Evolutionary conservation across 1,140 invertebrate species (phyloP).

Genomic region (Meloidogyne floridensis): DNA sequence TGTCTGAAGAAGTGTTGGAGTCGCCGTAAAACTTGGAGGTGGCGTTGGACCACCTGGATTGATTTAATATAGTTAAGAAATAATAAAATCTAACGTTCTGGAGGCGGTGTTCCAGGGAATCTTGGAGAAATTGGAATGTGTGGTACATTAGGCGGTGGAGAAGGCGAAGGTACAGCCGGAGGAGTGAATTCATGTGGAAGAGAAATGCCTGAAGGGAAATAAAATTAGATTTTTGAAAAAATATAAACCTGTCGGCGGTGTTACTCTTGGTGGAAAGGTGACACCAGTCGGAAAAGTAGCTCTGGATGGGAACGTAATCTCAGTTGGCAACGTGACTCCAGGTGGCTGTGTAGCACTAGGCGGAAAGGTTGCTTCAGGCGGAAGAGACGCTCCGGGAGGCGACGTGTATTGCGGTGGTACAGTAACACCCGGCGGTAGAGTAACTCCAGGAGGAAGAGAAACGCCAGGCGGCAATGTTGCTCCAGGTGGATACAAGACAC

Average conservation of each 20-base stretch:
- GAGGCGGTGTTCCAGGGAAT: not conserved
- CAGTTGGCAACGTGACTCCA: not conserved
- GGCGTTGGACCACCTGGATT: conserved; percentile 10
- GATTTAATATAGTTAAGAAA: not conserved
- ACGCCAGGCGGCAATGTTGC: not conserved
- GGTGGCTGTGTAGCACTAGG: not conserved
- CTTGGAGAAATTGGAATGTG: conserved; percentile 24
- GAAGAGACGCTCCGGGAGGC: not conserved
- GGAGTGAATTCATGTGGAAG: not conserved
- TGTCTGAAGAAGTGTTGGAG: not conserved
- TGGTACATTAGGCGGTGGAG: conserved; percentile 14
- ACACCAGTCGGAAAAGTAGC: not conserved
- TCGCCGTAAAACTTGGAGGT: not conserved
- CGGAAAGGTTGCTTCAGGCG: not conserved
- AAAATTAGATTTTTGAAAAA: too few species aligned
- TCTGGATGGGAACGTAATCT: conserved; percentile 9
- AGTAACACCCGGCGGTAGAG: not conserved
- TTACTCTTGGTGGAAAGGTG: not conserved
- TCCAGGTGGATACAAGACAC: not conserved
- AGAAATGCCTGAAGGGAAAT: not conserved
- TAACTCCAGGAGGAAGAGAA: not conserved
- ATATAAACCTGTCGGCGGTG: not conserved
- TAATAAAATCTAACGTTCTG: not conserved
- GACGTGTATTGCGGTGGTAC: not conserved
- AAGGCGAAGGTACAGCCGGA: not conserved